phyloP scores from a whole-genome alignment of 2,113 vertebrate species.

The Cavia aperea region DNA sequence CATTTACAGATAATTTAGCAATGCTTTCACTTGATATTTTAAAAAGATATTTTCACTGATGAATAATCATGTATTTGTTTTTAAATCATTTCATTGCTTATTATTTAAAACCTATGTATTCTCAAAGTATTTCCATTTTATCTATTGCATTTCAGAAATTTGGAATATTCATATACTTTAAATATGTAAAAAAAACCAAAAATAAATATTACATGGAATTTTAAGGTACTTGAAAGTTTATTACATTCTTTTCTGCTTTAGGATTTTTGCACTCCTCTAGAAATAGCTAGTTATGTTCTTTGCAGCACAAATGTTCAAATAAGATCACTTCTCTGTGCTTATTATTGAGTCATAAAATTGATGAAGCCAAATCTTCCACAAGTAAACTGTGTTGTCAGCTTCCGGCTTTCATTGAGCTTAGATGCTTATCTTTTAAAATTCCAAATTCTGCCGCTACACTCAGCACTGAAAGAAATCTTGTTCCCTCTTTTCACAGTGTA shows the following conservation, averaged over 20 bases:
- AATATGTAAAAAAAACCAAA: background rate
- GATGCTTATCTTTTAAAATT: background rate
- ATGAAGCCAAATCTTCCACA: background rate
- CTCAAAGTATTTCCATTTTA: background rate
- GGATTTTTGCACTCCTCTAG: background rate
- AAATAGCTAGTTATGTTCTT: background rate
- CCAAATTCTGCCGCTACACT: background rate
- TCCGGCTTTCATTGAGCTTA: background rate
- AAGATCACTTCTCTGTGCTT: background rate
- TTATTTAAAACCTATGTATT: slow-evolving; percentile 6
- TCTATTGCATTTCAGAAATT: background rate
- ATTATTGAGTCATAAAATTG: background rate
- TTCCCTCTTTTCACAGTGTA: background rate
- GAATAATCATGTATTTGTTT: background rate
- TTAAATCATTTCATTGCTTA: background rate
- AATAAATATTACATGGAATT: background rate
- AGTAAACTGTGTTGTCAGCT: background rate
- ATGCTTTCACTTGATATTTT: background rate
- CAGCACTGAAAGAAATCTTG: background rate
- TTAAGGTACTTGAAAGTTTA: background rate
- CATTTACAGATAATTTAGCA: background rate
- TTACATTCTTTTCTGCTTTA: background rate
- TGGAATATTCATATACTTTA: background rate
- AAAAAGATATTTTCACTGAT: background rate
- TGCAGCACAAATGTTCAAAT: background rate